These are phyloP conservation scores for Agrilus mali DNA, from an alignment of 2,888 invertebrate species.

Conservation along the genomic window DNA sequence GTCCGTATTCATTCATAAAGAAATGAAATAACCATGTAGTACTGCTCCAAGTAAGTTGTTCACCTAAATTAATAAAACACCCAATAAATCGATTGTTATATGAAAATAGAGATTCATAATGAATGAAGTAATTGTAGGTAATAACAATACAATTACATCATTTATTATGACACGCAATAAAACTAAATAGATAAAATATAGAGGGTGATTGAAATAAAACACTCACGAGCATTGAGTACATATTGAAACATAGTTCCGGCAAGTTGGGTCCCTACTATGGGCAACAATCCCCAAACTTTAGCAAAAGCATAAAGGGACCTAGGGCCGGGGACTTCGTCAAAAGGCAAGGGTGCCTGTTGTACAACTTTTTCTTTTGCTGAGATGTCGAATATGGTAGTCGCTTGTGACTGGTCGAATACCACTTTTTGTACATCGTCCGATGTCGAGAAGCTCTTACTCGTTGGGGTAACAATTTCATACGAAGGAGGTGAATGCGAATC, in stretches of 20 bases:
- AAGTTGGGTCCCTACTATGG: constrained; percentile 48
- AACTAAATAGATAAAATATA: no score
- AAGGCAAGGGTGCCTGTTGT: constrained; percentile 27
- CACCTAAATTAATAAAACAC: constrained; percentile 19
- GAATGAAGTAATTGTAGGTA: no score
- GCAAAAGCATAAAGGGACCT: constrained; percentile 43
- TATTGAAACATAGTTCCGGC: constrained; percentile 40
- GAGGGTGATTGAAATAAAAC: not conserved
- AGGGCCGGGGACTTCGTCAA: constrained; percentile 55
- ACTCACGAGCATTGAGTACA: constrained; percentile 39
- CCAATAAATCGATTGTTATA: not conserved
- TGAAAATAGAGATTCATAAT: not conserved
- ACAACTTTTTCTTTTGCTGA: no score
- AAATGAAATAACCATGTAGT: constrained; percentile 34
- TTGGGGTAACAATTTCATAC: no score
- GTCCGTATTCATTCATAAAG: constrained; percentile 44
- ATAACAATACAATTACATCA: no score
- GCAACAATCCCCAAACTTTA: constrained; percentile 45
- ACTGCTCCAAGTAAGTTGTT: constrained; percentile 35
- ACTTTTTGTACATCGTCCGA: no score
- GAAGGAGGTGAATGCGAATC: no score
- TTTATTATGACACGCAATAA: no score
- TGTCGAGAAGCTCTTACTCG: no score
- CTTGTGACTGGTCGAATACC: no score
- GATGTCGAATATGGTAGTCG: no score